These are phyloP conservation scores for Ganaspis sp. DNA, from an alignment of 1,140 invertebrate genomes.

Conservation along the genomic window DNA sequence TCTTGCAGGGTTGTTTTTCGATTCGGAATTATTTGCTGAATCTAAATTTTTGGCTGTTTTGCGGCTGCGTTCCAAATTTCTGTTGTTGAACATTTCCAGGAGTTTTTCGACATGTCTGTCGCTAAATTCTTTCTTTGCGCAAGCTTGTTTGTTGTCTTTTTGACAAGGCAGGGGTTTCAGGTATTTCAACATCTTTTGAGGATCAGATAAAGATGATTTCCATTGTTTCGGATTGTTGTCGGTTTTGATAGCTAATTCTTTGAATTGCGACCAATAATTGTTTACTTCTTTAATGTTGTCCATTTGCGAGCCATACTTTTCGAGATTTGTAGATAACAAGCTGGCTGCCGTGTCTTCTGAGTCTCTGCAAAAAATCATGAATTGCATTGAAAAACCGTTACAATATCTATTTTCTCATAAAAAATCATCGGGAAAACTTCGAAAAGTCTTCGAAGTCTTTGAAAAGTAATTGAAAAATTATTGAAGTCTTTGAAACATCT, in stretches of 20 bases:
- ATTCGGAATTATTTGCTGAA: neutral
- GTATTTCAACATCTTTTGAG: conserved; percentile 52
- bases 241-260: conserved; percentile 46
- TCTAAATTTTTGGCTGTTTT: conserved; percentile 42
- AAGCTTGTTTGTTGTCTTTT: conserved; percentile 45
- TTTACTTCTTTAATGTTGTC: conserved; percentile 55
- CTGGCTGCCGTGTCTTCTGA: conserved; percentile 54
- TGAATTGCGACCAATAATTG: conserved; percentile 66
- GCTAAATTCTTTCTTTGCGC: conserved; percentile 49
- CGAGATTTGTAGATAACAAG: conserved; percentile 54
- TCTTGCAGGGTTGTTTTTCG: conserved; percentile 4
- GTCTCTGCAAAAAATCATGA: conserved; percentile 52
- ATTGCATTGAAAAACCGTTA: neutral
- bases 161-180: conserved; percentile 64
- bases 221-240: conserved; percentile 61
- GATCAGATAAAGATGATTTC: conserved; percentile 55
- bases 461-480: too few relatives aligned
- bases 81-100: conserved; percentile 53
- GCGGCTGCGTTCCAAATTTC: conserved; percentile 38
- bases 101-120: conserved; percentile 65
- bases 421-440: neutral
- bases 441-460: neutral
- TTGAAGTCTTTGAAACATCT: too few relatives aligned
- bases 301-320: conserved; percentile 55
- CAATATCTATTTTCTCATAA: neutral